Conservation (phyloP, 2,888 invertebrate genomes). For the Agapostemon virescens region DNA sequence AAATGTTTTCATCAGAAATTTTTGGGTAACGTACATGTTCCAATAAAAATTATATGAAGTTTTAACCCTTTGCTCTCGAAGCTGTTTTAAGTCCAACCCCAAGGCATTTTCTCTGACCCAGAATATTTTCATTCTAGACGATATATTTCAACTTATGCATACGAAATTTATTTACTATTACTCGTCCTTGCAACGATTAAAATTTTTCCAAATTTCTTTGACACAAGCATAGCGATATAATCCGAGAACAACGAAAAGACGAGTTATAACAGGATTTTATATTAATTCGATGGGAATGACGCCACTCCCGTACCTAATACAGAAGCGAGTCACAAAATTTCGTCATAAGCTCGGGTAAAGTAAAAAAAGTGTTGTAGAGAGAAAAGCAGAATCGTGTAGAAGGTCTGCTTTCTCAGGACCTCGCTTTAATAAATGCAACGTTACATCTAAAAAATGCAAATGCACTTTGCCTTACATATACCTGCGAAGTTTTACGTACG, state of each 20-base stretch:
- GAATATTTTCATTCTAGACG: too few species aligned
- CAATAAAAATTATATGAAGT: too few species aligned
- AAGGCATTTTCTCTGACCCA: too few species aligned
- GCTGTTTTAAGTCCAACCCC: too few species aligned
- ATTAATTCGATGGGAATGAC: neutral
- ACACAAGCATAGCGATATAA: too few species aligned
- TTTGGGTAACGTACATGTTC: too few species aligned
- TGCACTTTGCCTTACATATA: slow-evolving; percentile 4
- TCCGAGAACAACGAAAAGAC: neutral
- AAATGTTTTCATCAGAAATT: too few species aligned
- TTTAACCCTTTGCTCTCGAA: too few species aligned
- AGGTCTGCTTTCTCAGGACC: neutral
- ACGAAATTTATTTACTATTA: too few species aligned
- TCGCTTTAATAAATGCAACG: slow-evolving; percentile 6
- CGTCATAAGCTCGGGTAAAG: neutral
- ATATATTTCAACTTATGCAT: too few species aligned
- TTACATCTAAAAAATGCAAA: neutral
- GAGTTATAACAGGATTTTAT: neutral
- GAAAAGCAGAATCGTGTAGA: neutral
- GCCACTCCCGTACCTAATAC: neutral
- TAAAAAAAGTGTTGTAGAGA: neutral
- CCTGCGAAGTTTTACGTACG: neutral
- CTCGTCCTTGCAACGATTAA: too few species aligned
- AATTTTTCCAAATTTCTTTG: too few species aligned
- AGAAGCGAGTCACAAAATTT: neutral